Conservation (phyloP, 2,113 vertebrate species). For the Sterrhoptilus dennistouni region DNA sequence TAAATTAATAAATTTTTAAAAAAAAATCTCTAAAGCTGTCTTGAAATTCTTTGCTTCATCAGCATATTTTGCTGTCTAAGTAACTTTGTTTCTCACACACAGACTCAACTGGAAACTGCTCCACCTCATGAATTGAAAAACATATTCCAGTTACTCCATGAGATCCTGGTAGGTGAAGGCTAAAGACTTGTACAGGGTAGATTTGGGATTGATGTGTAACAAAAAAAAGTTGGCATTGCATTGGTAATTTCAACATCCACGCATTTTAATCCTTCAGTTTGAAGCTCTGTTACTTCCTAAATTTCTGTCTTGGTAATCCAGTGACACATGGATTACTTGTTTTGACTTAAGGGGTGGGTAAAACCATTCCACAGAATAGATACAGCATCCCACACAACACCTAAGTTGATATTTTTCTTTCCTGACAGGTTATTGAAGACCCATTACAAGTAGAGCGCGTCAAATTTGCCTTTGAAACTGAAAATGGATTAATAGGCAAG, state of each 20-base stretch:
- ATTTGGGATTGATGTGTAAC: background rate
- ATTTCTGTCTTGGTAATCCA: background rate
- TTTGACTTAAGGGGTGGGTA: background rate
- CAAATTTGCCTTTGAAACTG: slow-evolving; percentile 96
- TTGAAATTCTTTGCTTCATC: background rate
- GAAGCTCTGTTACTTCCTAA: background rate
- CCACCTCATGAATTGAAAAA: slow-evolving; percentile 97
- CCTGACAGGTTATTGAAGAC: slow-evolving; percentile 90
- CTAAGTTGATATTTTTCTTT: background rate
- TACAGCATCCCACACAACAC: background rate
- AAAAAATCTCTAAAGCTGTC: background rate
- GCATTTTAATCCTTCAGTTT: background rate
- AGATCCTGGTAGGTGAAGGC: slow-evolving; percentile 85
- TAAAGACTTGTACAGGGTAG: background rate
- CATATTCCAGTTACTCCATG: slow-evolving; percentile 93
- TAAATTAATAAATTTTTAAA: background rate
- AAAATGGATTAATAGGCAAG: slow-evolving; percentile 94
- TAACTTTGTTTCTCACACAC: background rate
- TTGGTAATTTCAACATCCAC: background rate
- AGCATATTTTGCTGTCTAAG: background rate
- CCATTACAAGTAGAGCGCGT: slow-evolving; percentile 91
- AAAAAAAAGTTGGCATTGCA: background rate
- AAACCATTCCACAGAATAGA: background rate
- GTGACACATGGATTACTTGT: background rate
- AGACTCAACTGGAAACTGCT: slow-evolving; percentile 94